Evolutionary conservation across 2,797 vertebrate species (phyloP).

Genomic region (Lerista edwardsae): DNA sequence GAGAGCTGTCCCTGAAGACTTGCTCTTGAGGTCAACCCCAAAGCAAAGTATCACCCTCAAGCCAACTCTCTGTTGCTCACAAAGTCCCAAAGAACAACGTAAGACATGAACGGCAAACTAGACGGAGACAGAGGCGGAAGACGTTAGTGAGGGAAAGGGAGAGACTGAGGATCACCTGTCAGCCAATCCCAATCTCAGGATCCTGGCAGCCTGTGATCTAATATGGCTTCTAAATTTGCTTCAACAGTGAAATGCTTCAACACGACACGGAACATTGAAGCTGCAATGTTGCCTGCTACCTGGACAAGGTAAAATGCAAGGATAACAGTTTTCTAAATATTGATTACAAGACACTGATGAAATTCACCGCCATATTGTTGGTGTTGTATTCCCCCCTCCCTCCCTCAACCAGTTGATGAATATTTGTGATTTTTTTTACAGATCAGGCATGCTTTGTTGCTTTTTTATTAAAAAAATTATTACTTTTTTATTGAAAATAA

Average conservation of each 20-base stretch:
- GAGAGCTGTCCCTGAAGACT: background rate
- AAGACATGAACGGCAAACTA: conserved; percentile 1
- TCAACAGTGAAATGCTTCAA: conserved; percentile 56
- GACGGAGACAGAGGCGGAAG: background rate
- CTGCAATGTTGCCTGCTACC: conserved; percentile 55
- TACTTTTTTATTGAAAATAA: conserved; percentile 9
- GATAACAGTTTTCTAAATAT: conserved; percentile 40
- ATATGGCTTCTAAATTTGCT: conserved; percentile 82
- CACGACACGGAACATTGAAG: conserved; percentile 64
- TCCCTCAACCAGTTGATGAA: background rate
- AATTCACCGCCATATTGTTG: conserved; percentile 39
- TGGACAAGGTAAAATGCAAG: conserved; percentile 38
- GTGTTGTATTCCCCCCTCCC: conserved; percentile 36
- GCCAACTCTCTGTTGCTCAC: background rate
- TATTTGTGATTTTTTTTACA: conserved; percentile 20
- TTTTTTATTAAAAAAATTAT: conserved; percentile 37
- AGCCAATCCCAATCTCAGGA: conserved; percentile 34
- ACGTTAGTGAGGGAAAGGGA: background rate
- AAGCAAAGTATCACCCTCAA: rapidly evolving
- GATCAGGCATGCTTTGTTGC: conserved; percentile 65
- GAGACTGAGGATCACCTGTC: conserved; percentile 53
- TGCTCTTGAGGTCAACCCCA: background rate
- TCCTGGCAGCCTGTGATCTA: conserved; percentile 63
- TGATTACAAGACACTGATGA: conserved; percentile 54
- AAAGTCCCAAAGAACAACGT: conserved; percentile 1